Evolutionary conservation across 2,888 invertebrate species (phyloP).

Genomic region (Heliothis peltigera): DNA sequence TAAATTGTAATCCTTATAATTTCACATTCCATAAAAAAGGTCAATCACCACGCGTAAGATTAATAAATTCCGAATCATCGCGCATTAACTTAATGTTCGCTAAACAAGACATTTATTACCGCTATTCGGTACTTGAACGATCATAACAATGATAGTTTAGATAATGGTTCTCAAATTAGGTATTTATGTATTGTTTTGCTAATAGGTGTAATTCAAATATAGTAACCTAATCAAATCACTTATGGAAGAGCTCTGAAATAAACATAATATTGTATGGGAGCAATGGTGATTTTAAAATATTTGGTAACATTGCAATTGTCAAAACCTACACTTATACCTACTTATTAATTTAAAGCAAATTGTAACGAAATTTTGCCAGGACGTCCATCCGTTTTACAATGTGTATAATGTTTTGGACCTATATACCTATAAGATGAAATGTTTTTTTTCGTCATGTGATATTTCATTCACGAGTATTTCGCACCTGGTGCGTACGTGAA

Average conservation of each 20-base stretch:
- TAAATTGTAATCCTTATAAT: background rate
- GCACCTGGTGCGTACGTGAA: constrained; percentile 78
- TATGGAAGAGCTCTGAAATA: no score
- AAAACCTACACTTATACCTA: background rate
- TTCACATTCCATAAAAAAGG: constrained; percentile 6
- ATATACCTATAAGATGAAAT: constrained; percentile 6
- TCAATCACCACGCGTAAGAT: constrained; percentile 3
- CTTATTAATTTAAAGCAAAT: constrained; percentile 7
- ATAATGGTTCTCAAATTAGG: constrained; percentile 34
- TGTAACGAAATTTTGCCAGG: constrained; percentile 11
- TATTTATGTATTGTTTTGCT: constrained; percentile 13
- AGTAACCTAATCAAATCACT: constrained; percentile 5
- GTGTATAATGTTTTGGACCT: background rate
- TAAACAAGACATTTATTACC: constrained; percentile 43
- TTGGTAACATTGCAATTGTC: background rate
- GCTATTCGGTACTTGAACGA: constrained; percentile 30
- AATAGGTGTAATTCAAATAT: constrained; percentile 19
- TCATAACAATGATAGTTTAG: constrained; percentile 26
- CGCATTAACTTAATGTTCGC: constrained; percentile 28
- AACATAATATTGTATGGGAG: no score
- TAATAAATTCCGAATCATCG: constrained; percentile 31
- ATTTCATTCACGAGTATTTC: constrained; percentile 60
- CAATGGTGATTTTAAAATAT: no score
- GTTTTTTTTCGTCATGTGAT: constrained; percentile 26
- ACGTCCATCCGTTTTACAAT: constrained; percentile 23